Percentiles rank a stretch among this genome's conserved stretches.
These are phyloP conservation scores for Drosophila acutilabella DNA, from an alignment of 2,888 invertebrate genomes.

Conservation along the genomic window DNA sequence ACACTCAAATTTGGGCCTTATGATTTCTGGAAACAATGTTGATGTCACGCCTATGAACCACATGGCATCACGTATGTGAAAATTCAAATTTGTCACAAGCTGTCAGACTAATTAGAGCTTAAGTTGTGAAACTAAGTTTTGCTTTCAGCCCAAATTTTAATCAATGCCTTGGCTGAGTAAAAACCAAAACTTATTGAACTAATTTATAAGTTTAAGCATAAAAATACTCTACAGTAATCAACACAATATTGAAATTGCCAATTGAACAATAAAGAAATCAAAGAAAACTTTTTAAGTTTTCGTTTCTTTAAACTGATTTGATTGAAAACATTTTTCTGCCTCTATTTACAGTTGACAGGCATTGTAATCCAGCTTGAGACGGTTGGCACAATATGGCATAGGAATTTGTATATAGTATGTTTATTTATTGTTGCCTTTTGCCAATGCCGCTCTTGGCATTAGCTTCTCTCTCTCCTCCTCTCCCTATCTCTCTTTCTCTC, in stretches of 20 bases:
- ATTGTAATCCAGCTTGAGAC: constrained; percentile 41
- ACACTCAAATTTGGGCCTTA: neutral
- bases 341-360: constrained; percentile 25
- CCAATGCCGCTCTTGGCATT: constrained; percentile 17
- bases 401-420: constrained; percentile 58
- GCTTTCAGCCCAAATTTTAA: neutral
- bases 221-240: no score
- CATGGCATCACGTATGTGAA: neutral
- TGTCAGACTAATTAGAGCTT: neutral
- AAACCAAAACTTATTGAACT: no score
- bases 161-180: no score
- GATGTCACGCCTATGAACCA: constrained; percentile 1
- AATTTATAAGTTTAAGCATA: no score
- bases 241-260: neutral
- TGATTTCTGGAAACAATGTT: constrained; percentile 5
- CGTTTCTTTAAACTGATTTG: neutral
- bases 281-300: neutral
- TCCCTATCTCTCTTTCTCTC: neutral
- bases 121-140: neutral
- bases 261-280: neutral
- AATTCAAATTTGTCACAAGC: neutral
- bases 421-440: constrained; percentile 59
- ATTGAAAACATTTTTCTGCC: constrained; percentile 4
- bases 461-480: neutral
- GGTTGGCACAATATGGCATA: constrained; percentile 63